Conservation (phyloP, 1,140 invertebrate species). For the Atta texana region DNA sequence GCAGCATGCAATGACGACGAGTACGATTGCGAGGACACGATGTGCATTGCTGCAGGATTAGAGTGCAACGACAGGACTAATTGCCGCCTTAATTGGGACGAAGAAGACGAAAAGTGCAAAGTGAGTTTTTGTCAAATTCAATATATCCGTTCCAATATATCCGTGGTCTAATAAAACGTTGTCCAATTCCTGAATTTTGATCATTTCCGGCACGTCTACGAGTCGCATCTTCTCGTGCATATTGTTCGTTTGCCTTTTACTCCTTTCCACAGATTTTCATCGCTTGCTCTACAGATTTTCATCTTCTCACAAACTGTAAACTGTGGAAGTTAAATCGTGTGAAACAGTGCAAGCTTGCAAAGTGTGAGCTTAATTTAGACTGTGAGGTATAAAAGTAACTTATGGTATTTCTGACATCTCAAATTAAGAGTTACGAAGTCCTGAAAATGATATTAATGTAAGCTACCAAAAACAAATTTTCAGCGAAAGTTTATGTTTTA, state of each 20-base stretch:
- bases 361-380: slow-evolving; percentile 40
- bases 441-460: slow-evolving; percentile 9
- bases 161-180: slow-evolving; percentile 30
- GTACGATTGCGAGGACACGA: slow-evolving; percentile 94
- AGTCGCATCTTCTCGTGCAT: neutral
- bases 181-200: slow-evolving; percentile 30
- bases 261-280: neutral
- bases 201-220: slow-evolving; percentile 26
- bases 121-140: slow-evolving; percentile 86
- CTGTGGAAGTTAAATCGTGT: slow-evolving; percentile 37
- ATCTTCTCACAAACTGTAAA: slow-evolving; percentile 22
- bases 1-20: slow-evolving; percentile 87
- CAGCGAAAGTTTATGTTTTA: neutral
- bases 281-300: slow-evolving; percentile 9
- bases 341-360: neutral
- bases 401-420: slow-evolving; percentile 18
- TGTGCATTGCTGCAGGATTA: slow-evolving; percentile 91
- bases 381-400: slow-evolving; percentile 14
- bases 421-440: slow-evolving; percentile 37
- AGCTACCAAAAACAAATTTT: slow-evolving; percentile 6
- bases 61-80: slow-evolving; percentile 92
- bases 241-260: no score
- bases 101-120: slow-evolving; percentile 89
- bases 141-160: slow-evolving; percentile 5
- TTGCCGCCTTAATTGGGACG: slow-evolving; percentile 94